Conservation (phyloP, 2,888 invertebrate species). For the Pollenia angustigena region DNA sequence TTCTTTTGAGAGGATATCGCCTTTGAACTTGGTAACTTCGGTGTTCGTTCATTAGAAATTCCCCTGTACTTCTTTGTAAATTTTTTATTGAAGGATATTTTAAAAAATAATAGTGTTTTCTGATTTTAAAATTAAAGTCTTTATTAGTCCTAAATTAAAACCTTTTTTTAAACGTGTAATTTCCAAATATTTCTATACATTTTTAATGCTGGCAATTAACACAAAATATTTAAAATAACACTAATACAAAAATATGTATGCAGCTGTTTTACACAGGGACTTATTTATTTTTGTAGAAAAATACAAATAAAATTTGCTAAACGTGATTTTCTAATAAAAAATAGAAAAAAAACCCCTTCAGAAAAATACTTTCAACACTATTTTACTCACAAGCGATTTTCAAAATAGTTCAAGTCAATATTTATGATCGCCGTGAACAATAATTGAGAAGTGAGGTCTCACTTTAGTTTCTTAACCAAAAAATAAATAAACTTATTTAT, state of each 20-base stretch:
- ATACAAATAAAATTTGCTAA: neutral
- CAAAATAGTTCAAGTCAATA: slow-evolving; percentile 33
- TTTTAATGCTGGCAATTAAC: neutral
- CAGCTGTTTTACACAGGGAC: neutral
- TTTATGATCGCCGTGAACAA: slow-evolving; percentile 46
- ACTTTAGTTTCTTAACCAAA: slow-evolving; percentile 25
- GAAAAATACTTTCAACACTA: neutral
- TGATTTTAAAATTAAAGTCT: neutral
- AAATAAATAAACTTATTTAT: slow-evolving; percentile 30
- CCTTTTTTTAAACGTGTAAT: too few species aligned
- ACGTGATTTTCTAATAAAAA: slow-evolving; percentile 8
- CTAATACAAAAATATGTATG: neutral
- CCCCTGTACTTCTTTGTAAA: neutral
- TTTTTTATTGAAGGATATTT: neutral
- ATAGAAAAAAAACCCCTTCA: neutral
- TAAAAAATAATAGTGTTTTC: neutral
- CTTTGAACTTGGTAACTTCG: too few species aligned
- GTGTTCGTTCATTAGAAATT: too few species aligned
- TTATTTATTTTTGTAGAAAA: neutral
- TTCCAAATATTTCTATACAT: too few species aligned
- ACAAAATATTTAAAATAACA: neutral
- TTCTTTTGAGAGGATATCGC: too few species aligned
- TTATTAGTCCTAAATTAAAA: too few species aligned
- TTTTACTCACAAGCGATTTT: neutral
- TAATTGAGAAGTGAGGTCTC: slow-evolving; percentile 34